Conservation (phyloP, 2,888 invertebrate species). For the Lasioglossum oenotherae region DNA sequence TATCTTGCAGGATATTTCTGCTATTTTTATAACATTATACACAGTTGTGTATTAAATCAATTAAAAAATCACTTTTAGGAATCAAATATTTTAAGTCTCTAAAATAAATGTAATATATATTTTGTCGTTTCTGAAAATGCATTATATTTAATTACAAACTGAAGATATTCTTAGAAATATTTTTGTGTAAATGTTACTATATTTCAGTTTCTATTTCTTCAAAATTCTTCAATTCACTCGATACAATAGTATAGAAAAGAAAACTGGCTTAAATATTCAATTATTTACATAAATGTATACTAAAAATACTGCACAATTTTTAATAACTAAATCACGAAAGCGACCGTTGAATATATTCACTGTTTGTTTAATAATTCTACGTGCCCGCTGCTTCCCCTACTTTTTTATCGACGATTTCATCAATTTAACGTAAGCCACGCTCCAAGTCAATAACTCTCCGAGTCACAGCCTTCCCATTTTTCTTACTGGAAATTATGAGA, state of each 20-base stretch:
- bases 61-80: neutral
- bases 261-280: neutral
- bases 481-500: conserved; percentile 13
- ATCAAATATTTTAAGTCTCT: neutral
- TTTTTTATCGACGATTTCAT: conserved; percentile 12
- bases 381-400: neutral
- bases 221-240: neutral
- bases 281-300: neutral
- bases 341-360: neutral
- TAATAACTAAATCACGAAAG: neutral
- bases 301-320: neutral
- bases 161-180: neutral
- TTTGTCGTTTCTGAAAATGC: neutral
- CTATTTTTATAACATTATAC: neutral
- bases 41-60: neutral
- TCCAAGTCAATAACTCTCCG: conserved; percentile 22
- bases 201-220: neutral
- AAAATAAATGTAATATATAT: neutral
- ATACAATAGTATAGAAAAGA: neutral
- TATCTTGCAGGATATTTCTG: neutral
- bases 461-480: neutral
- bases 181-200: neutral
- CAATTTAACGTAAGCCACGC: neutral
- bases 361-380: neutral
- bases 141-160: neutral